These are phyloP conservation scores for Bubalus kerabau DNA, from an alignment of 2,113 vertebrate genomes.

Conservation along the genomic window DNA sequence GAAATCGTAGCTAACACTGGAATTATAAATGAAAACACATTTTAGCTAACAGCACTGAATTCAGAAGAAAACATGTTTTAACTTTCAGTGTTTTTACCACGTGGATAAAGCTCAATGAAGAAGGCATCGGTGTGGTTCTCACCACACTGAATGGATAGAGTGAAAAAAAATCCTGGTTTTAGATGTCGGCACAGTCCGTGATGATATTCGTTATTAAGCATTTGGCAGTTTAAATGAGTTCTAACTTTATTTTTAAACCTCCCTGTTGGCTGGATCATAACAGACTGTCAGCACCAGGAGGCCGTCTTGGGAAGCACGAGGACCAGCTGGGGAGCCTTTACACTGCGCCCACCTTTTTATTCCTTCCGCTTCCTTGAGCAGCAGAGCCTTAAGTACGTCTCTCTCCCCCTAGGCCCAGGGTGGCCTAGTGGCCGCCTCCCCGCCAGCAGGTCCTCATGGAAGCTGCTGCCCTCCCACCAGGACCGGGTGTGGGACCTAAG, in stretches of 20 bases:
- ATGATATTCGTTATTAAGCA: neutral
- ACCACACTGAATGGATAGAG: neutral
- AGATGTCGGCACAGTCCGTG: neutral
- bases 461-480: neutral
- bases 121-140: neutral
- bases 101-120: neutral
- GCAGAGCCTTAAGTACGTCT: neutral
- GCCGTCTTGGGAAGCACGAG: neutral
- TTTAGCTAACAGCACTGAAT: neutral
- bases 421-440: neutral
- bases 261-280: neutral
- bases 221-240: neutral
- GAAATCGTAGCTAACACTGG: neutral
- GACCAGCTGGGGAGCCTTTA: neutral
- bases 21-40: neutral
- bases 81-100: neutral
- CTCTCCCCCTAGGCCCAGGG: neutral
- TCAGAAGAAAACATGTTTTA: neutral
- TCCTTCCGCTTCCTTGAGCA: neutral
- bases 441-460: rapidly evolving
- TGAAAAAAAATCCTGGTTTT: neutral
- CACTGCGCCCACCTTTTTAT: no score
- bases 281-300: neutral
- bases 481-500: neutral
- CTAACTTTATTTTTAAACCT: neutral